A percentile compares a stretch with the other conserved stretches of the same genome.
These are phyloP conservation scores for Hydropotes inermis DNA, from an alignment of 2,113 vertebrate genomes.

Conservation along the genomic window DNA sequence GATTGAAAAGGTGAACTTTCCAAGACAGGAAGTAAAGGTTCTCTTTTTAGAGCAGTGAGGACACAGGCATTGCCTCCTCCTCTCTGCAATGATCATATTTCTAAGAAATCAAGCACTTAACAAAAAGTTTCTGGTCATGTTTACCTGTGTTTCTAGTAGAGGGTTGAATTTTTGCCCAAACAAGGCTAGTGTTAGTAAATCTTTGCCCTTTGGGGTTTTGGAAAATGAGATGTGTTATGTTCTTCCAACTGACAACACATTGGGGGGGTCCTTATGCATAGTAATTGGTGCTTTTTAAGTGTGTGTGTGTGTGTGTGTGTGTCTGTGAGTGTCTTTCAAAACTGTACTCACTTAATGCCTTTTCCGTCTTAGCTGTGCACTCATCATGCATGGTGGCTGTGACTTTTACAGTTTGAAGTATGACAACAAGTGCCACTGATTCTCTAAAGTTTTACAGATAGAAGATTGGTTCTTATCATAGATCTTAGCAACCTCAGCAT, in stretches of 20 bases:
- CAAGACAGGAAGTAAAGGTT: not conserved
- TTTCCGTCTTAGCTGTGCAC: not conserved
- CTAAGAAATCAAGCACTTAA: conserved; percentile 52
- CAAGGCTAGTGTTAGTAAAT: conserved; percentile 52
- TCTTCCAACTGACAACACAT: not conserved
- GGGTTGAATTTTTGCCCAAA: conserved; percentile 27
- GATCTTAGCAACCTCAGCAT: not conserved
- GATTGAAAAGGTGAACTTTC: not conserved
- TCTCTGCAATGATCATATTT: not conserved
- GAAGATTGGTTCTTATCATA: not conserved
- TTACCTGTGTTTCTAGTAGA: conserved; percentile 58
- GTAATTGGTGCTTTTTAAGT: not conserved
- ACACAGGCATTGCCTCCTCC: not conserved
- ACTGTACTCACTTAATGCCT: not conserved
- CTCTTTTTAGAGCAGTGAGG: not conserved
- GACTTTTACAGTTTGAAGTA: not conserved
- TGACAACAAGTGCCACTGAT: not conserved
- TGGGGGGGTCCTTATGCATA: not conserved
- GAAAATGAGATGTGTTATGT: not conserved
- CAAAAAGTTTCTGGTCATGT: conserved; percentile 33
- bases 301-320: not conserved
- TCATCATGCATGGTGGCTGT: not conserved
- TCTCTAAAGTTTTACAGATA: not conserved
- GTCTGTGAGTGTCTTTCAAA: not conserved
- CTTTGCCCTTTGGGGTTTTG: conserved; percentile 23